phyloP scores from a whole-genome alignment of 2,888 invertebrate genomes.

The Cryptocephalus moraei region DNA sequence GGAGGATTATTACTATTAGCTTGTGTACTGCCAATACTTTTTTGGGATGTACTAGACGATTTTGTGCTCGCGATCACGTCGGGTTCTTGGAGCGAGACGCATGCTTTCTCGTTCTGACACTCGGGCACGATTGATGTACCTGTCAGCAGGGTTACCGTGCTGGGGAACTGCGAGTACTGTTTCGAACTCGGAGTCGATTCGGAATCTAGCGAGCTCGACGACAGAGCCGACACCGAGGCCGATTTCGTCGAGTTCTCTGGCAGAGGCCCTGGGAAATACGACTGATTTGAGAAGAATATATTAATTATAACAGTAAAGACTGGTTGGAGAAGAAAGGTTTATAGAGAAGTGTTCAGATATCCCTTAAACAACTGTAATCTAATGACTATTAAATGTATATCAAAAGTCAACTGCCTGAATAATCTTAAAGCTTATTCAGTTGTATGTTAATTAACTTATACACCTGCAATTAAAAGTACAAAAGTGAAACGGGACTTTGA shows the following conservation, averaged over 20 bases:
- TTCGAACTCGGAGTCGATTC: conserved; percentile 36
- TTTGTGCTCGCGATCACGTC: conserved; percentile 92
- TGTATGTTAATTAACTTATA: no score
- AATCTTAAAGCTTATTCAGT: no score
- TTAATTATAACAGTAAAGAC: no score
- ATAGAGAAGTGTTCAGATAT: no score
- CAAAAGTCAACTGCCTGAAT: no score
- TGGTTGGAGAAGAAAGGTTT: no score
- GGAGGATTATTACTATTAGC: conserved; percentile 9
- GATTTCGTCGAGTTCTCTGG: conserved; percentile 24
- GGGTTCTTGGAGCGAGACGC: conserved; percentile 62
- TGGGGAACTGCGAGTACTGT: conserved; percentile 32
- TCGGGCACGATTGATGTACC: neutral
- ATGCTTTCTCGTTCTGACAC: conserved; percentile 14
- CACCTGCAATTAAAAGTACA: no score
- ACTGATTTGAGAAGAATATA: no score
- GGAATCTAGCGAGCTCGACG: conserved; percentile 34
- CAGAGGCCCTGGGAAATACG: conserved; percentile 8
- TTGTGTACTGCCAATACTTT: conserved; percentile 15
- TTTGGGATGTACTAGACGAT: conserved; percentile 43
- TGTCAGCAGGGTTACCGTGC: conserved; percentile 30
- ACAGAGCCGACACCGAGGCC: conserved; percentile 30
- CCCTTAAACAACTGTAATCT: no score
- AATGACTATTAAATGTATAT: no score
- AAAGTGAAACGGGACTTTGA: no score